Base-by-base conservation (phyloP, 2,888 invertebrate species). In the Drosophila kanekoi region DNA sequence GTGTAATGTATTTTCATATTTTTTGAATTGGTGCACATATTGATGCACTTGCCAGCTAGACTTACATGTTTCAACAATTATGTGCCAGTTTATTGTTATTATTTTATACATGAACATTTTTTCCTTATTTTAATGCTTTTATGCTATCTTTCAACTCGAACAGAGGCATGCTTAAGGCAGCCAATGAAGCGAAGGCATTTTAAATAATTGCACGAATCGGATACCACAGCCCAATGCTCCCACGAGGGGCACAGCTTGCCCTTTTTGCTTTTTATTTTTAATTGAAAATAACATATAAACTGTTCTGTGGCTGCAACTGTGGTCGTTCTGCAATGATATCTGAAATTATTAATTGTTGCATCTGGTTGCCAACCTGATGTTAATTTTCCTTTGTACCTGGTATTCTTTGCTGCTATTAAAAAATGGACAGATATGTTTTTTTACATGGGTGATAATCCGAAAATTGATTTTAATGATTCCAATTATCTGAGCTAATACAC, bases 121-220 rank as follows among this genome's bases (percentile, higher is more conserved):
- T 64, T 47, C 57, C 54, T 62, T 66, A 71, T 61, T 67, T 74
- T 23, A 23, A 23, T 9, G 20, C 16, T 32, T 48, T 64, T 64
- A 35, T 10, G 37, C 45, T 45, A 73, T 65, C 52, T 59, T 56
- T 41, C 35, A 67, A 44, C 43, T 43, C 37, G 35, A 35, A 32
- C 56, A 23, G 33, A 45, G 16, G 43, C 61, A 69, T 61, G 81
- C 69, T 89, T 70, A 65, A 78, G 67, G 76, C 54, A 56, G 37
- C 64, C 85, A 84, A 81, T 81, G 88, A 82, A 75, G 70, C 74
- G 63, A 59, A 61, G 54, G 44, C 66, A 64, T 85, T 85, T 85
- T 77, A 18, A 18, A 18, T 59, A 74, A 73, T 72, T 73, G 38
- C 33, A 51, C 33, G 48, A 49, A 38, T 38, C 38, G n/a, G 2